Evolutionary conservation across 2,113 vertebrate genomes (phyloP).

Genomic region (Ranitomeya variabilis): DNA sequence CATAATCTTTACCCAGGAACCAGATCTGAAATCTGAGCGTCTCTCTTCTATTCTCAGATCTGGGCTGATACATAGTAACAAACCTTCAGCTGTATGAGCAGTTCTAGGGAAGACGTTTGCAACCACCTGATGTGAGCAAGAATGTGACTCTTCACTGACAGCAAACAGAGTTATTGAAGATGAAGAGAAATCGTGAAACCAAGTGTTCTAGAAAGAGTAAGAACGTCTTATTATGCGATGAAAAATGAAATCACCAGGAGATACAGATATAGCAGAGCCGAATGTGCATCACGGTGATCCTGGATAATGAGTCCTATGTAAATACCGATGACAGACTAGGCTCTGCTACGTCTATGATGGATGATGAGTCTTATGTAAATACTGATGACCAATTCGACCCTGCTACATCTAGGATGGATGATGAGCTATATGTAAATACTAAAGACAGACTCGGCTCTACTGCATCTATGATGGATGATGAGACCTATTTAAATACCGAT

Average conservation of each 20-base stretch:
- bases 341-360: not conserved
- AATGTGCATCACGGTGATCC: not conserved
- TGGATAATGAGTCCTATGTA: too few relatives aligned
- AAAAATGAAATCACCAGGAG: not conserved
- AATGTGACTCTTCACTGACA: too few relatives aligned
- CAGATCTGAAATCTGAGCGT: not conserved
- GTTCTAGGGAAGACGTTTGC: not conserved
- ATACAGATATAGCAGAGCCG: constrained; percentile 9
- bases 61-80: not conserved
- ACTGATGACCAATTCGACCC: too few relatives aligned
- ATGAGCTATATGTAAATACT: not conserved
- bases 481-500: too few relatives aligned
- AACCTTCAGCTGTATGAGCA: not conserved
- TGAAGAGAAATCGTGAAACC: too few relatives aligned
- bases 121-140: too few relatives aligned
- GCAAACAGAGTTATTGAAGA: too few relatives aligned
- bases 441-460: not conserved
- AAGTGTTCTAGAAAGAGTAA: too few relatives aligned
- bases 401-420: too few relatives aligned
- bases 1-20: not conserved
- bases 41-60: not conserved
- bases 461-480: not conserved
- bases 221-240: too few relatives aligned
- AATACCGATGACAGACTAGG: not conserved
- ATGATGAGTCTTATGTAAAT: not conserved